A percentile compares a stretch with the other conserved stretches of the same genome.
These are phyloP conservation scores for Arnoldichthys spilopterus DNA, from an alignment of 2,797 vertebrate species.

Conservation along the genomic window DNA sequence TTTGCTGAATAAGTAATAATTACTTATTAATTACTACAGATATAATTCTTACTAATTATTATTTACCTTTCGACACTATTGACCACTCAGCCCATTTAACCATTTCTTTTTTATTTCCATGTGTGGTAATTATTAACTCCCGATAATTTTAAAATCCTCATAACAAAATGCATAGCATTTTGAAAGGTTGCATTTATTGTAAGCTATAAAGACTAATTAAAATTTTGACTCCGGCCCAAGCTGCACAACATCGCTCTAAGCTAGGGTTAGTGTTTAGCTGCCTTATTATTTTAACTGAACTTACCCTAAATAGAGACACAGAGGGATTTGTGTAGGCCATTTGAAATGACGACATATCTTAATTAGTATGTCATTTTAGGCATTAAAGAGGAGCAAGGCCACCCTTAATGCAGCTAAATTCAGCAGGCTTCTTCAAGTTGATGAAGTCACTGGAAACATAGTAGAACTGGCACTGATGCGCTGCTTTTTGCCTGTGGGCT, in stretches of 20 bases:
- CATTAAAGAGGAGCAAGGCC: constrained; percentile 41
- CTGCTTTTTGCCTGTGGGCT: neutral
- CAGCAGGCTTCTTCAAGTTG: constrained; percentile 21
- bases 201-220: constrained; percentile 46
- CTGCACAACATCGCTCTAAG: constrained; percentile 20
- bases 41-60: neutral
- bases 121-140: neutral
- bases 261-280: neutral
- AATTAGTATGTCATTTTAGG: constrained; percentile 41
- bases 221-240: constrained; percentile 9
- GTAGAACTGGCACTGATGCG: constrained; percentile 25
- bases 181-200: constrained; percentile 31
- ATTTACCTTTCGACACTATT: neutral
- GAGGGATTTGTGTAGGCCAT: constrained; percentile 11
- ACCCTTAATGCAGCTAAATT: constrained; percentile 37
- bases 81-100: neutral
- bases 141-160: neutral
- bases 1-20: too few relatives aligned
- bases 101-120: neutral
- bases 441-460: constrained; percentile 10
- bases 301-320: constrained; percentile 11
- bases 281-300: constrained; percentile 17
- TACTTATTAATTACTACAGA: too few relatives aligned
- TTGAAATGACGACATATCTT: constrained; percentile 38
- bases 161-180: constrained; percentile 12